Percentiles rank a stretch among this genome's conserved stretches.
Evolutionary conservation across 2,797 vertebrate species (phyloP).

Genomic region (Miichthys miiuy): DNA sequence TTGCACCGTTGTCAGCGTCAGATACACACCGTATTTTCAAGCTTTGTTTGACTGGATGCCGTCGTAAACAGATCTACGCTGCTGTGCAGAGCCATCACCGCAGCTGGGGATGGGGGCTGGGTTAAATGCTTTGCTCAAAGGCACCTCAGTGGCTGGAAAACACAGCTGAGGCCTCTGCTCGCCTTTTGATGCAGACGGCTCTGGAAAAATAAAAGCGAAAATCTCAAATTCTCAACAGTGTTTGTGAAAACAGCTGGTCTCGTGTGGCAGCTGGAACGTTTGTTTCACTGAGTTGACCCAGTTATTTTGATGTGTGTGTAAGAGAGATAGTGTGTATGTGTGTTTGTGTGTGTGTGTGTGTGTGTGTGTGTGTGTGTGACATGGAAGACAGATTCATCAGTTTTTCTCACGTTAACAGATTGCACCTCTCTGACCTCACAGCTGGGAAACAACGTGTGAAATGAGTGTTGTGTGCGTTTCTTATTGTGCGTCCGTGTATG

Average conservation of each 20-base stretch:
- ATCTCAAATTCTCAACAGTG: slow-evolving; percentile 37
- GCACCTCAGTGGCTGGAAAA: slow-evolving; percentile 20
- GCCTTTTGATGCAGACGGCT: slow-evolving; percentile 27
- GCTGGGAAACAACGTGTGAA: slow-evolving; percentile 59
- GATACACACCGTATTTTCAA: background rate
- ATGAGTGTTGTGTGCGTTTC: slow-evolving; percentile 29
- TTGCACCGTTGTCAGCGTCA: background rate
- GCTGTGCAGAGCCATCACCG: background rate
- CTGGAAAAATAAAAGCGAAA: slow-evolving; percentile 32
- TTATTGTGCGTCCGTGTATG: background rate
- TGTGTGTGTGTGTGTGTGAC: slow-evolving; percentile 28
- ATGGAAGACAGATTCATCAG: slow-evolving; percentile 51
- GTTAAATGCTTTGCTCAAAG: slow-evolving; percentile 53
- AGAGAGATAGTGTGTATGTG: background rate
- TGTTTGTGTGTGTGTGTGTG: background rate
- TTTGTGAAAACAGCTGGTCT: slow-evolving; percentile 65
- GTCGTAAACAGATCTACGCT: background rate
- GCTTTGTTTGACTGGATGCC: background rate
- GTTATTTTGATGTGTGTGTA: slow-evolving; percentile 55
- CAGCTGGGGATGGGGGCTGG: background rate
- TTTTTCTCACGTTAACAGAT: slow-evolving; percentile 66
- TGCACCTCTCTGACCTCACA: slow-evolving; percentile 61
- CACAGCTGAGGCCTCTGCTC: background rate
- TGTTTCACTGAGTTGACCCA: slow-evolving; percentile 63
- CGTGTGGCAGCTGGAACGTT: slow-evolving; percentile 42